Base-by-base conservation (phyloP, 2,113 vertebrate species). In the Cryptotis parvus region DNA sequence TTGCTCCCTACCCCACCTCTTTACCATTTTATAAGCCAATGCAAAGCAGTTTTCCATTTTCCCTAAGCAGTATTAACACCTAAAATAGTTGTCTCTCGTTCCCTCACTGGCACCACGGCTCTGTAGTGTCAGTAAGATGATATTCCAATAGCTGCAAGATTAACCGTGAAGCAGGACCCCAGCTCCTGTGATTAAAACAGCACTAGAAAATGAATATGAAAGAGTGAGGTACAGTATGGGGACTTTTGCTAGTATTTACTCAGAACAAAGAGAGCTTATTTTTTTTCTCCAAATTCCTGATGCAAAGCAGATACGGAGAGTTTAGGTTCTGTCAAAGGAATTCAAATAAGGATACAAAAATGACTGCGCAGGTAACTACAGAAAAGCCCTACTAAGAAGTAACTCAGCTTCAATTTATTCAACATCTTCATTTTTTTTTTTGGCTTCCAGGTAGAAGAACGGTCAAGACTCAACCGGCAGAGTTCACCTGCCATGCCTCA, bases 401-500 rank as follows among this genome's bases (percentile, higher is more conserved):
- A 15, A 68, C 26, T 35, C 14, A 2, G 33, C 66, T 88, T 83
- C 45, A 83, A 3, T 29, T 75, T 49, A 92, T 2, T 80, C 27
- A 87, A 33, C 16, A 4, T 1, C 27, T 70, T n/a, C n/a, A n/a
- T n/a, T 49, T 39, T 8, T 29, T 65, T 14, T 0, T 94, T 94
- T 76, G 55, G 0, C 63, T 87, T 6, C 0, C 96, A 99, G 99
- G 99, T 99, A 95, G 99, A 98, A 96, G 99, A 99, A 68, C 98
- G 97, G 76, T 98, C 98, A 88, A 98, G 98, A 95, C 98, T 99
- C 94, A 99, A 99, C 94, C 97, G 98, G 37, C 98, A 98, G 97
- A 98, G 98, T 97, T 99, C 98, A 1, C 99, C 98, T 4, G 98
- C 98, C 6, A 98, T 99, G 98, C 99, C 99, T 91, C 99, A 99